These are phyloP conservation scores for Metaphire vulgaris DNA, from an alignment of 1,140 invertebrate genomes.

Conservation along the genomic window DNA sequence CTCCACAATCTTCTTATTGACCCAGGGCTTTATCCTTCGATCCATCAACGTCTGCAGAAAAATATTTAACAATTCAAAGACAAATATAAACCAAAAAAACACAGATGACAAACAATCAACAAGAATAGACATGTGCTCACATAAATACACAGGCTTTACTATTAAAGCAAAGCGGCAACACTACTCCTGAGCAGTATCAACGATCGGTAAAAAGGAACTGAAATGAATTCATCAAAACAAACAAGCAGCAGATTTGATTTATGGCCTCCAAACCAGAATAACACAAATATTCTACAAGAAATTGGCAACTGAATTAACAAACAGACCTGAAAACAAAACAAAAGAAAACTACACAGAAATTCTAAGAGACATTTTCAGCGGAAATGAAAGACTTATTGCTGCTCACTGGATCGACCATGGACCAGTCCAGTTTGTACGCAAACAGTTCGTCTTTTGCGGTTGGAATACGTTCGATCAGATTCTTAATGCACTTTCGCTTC, in stretches of 20 bases:
- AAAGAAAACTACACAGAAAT: not conserved
- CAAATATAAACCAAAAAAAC: too few relatives aligned
- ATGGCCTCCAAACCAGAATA: not conserved
- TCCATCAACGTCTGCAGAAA: slow-evolving; percentile 73
- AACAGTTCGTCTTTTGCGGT: slow-evolving; percentile 94
- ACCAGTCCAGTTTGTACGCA: slow-evolving; percentile 85
- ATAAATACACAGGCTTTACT: too few relatives aligned
- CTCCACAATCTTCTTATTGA: slow-evolving; percentile 98
- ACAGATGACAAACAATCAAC: too few relatives aligned
- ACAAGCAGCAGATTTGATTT: not conserved
- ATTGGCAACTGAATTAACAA: too few relatives aligned
- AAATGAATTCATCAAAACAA: not conserved
- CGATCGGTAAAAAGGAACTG: too few relatives aligned
- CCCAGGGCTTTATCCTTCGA: slow-evolving; percentile 93
- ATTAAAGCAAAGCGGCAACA: too few relatives aligned
- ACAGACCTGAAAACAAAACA: too few relatives aligned
- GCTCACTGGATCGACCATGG: slow-evolving; percentile 70
- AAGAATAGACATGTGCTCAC: too few relatives aligned
- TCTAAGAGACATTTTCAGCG: not conserved
- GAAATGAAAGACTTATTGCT: not conserved
- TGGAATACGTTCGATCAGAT: slow-evolving; percentile 94
- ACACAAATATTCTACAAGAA: too few relatives aligned
- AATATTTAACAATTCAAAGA: too few relatives aligned
- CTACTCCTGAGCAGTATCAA: too few relatives aligned
- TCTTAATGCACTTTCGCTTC: slow-evolving; percentile 90